A percentile compares a stretch with the other conserved stretches of the same genome.
Conservation (phyloP, 2,888 invertebrate genomes). For the Eupithecia insigniata region DNA sequence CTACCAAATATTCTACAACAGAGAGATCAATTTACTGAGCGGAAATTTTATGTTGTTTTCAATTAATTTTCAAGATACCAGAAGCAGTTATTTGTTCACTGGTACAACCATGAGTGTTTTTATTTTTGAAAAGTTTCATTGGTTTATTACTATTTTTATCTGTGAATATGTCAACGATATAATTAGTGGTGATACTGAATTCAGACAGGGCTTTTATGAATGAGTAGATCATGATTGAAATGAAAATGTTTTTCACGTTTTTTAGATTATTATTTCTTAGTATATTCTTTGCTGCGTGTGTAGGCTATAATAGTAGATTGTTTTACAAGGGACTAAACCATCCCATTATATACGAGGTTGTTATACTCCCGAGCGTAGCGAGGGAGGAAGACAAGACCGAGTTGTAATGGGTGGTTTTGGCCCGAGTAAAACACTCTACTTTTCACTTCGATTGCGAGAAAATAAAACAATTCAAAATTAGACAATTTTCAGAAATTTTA, state of each 20-base stretch:
- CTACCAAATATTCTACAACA: constrained; percentile 50
- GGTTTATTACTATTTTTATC: not conserved
- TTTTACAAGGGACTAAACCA: no score
- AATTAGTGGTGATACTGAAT: not conserved
- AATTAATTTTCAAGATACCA: constrained; percentile 43
- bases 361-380: no score
- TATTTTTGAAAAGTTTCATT: not conserved
- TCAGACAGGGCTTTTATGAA: constrained; percentile 3
- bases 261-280: constrained; percentile 9
- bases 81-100: not conserved
- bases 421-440: no score
- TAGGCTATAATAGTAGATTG: no score
- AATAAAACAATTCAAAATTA: no score
- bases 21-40: constrained; percentile 44
- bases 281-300: constrained; percentile 28
- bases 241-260: constrained; percentile 8
- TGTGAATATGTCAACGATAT: not conserved
- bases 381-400: no score
- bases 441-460: no score
- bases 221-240: not conserved
- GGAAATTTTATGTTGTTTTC: constrained; percentile 49
- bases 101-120: not conserved
- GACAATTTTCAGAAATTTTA: no score
- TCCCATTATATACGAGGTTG: no score
- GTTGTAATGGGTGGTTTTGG: no score